phyloP scores from a whole-genome alignment of 2,113 vertebrate species.

The Otolemur garnettii region DNA sequence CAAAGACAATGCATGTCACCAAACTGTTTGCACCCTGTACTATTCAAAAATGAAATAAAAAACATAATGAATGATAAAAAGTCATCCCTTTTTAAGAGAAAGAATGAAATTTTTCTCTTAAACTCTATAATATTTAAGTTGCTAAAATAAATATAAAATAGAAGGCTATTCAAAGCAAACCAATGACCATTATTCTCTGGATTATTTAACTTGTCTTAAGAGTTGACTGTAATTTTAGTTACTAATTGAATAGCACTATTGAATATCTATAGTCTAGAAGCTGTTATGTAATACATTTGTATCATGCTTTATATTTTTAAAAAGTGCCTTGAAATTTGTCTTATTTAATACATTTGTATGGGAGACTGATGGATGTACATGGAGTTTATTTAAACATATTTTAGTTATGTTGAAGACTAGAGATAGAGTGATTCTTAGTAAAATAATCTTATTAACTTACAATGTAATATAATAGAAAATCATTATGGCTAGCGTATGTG shows the following conservation, averaged over 20 bases:
- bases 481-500: not conserved
- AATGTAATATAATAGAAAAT: not conserved
- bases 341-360: not conserved
- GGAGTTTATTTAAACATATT: not conserved
- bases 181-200: not conserved
- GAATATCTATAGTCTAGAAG: not conserved
- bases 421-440: not conserved
- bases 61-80: not conserved
- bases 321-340: not conserved
- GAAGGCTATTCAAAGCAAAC: not conserved
- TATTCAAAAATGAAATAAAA: too few species aligned
- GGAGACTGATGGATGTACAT: not conserved
- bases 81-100: not conserved
- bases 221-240: not conserved
- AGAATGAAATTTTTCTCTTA: not conserved
- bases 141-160: slow-evolving; percentile 11
- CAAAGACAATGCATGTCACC: too few species aligned
- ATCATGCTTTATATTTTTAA: not conserved
- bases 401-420: not conserved
- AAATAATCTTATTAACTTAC: not conserved
- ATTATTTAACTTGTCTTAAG: not conserved
- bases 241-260: not conserved
- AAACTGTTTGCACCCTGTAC: too few species aligned
- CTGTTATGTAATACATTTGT: not conserved
- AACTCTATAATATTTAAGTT: slow-evolving; percentile 22